phyloP scores from a whole-genome alignment of 1,140 invertebrate genomes.

The Drosophila miranda region DNA sequence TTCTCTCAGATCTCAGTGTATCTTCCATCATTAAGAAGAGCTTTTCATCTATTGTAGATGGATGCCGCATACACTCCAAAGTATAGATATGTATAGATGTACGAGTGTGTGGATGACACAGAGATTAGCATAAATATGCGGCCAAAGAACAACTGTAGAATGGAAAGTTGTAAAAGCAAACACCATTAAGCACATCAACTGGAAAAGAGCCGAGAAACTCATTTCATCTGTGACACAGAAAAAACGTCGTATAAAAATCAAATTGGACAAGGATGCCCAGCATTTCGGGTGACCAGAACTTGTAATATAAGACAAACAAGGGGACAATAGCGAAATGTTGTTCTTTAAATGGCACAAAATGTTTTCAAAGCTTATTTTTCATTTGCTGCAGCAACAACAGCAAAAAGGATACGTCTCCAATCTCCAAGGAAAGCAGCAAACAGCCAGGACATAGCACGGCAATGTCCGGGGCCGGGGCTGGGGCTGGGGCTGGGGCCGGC shows the following conservation, averaged over 20 bases:
- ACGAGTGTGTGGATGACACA: constrained; percentile 40
- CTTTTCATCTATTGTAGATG: constrained; percentile 5
- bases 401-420: constrained; percentile 28
- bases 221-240: constrained; percentile 61
- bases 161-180: constrained; percentile 76
- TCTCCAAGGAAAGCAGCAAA: constrained; percentile 18
- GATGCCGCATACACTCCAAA: not conserved
- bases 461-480: not conserved
- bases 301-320: constrained; percentile 77
- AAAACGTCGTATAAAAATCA: constrained; percentile 53
- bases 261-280: constrained; percentile 59
- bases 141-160: constrained; percentile 38
- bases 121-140: constrained; percentile 75
- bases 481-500: not conserved
- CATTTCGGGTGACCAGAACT: constrained; percentile 59
- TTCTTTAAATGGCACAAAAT: constrained; percentile 80
- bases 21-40: constrained; percentile 10
- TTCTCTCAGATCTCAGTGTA: constrained; percentile 23
- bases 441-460: constrained; percentile 21
- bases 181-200: constrained; percentile 79
- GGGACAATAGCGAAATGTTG: constrained; percentile 71
- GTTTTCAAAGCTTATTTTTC: constrained; percentile 79
- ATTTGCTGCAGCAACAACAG: constrained; percentile 65
- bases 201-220: constrained; percentile 72
- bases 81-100: constrained; percentile 8